Evolutionary conservation across 2,888 invertebrate genomes (phyloP).

Genomic region (Capitulum mitella): DNA sequence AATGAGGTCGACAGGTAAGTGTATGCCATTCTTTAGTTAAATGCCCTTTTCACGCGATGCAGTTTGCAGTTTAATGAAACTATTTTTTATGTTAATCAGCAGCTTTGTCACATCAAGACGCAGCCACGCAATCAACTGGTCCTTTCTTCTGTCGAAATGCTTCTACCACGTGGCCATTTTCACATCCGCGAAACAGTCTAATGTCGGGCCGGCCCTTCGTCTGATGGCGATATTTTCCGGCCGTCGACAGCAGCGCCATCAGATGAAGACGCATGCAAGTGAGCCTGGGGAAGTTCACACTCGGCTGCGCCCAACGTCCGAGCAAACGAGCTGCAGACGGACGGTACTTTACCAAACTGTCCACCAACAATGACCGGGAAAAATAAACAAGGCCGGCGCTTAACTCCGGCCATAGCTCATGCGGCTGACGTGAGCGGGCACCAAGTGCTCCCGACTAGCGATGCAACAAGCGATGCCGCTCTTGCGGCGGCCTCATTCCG

Average conservation of each 20-base stretch:
- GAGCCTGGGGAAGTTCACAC: background rate
- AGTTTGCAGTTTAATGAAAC: too few relatives aligned
- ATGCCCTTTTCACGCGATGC: too few relatives aligned
- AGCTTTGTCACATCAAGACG: too few relatives aligned
- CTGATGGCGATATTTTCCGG: background rate
- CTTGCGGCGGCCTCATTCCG: too few relatives aligned
- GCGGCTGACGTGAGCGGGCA: background rate
- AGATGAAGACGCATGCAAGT: background rate
- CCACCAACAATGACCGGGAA: background rate
- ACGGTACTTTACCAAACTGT: conserved; percentile 5
- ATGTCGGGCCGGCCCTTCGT: background rate
- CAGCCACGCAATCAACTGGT: background rate
- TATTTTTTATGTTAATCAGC: too few relatives aligned
- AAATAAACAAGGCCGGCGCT: background rate
- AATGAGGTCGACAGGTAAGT: too few relatives aligned
- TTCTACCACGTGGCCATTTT: background rate
- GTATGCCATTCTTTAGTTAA: too few relatives aligned
- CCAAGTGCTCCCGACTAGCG: too few relatives aligned
- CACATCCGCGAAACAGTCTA: too few relatives aligned
- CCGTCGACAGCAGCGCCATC: background rate
- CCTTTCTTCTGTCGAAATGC: background rate
- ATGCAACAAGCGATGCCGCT: too few relatives aligned
- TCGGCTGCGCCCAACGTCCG: background rate
- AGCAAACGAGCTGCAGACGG: background rate
- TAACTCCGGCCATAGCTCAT: background rate